A percentile compares a stretch with the other conserved stretches of the same genome.
Conservation (phyloP, 1,140 invertebrate genomes). For the Nebria ingens region DNA sequence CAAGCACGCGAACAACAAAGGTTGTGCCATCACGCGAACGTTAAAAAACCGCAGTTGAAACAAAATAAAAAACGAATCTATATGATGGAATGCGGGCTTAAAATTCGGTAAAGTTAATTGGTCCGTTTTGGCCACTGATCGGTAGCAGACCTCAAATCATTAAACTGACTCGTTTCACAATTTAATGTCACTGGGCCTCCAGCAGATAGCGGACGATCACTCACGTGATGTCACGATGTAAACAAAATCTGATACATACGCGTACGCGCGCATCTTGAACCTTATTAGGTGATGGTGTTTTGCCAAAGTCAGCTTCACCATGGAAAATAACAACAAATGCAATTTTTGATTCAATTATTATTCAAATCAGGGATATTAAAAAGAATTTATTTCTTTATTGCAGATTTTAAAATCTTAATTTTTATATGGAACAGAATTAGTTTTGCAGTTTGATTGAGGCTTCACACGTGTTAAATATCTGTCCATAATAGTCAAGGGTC, state of each 20-base stretch:
- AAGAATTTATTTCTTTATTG: too few relatives aligned
- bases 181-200: neutral
- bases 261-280: slow-evolving; percentile 1
- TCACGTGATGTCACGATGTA: neutral
- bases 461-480: too few relatives aligned
- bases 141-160: neutral
- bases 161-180: neutral
- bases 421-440: too few relatives aligned
- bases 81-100: neutral
- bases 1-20: neutral
- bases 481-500: too few relatives aligned
- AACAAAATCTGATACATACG: neutral
- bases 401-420: too few relatives aligned
- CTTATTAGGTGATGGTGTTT: slow-evolving; percentile 4
- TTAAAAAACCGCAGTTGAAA: neutral
- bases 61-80: neutral
- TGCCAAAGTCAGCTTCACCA: neutral
- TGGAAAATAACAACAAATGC: too few relatives aligned
- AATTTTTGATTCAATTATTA: too few relatives aligned
- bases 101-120: slow-evolving; percentile 6
- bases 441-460: too few relatives aligned
- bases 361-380: too few relatives aligned
- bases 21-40: neutral
- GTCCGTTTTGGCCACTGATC: slow-evolving; percentile 1
- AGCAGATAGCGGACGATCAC: neutral